phyloP scores from a whole-genome alignment of 2,797 vertebrate genomes.

The Uromys caudimaculatus region DNA sequence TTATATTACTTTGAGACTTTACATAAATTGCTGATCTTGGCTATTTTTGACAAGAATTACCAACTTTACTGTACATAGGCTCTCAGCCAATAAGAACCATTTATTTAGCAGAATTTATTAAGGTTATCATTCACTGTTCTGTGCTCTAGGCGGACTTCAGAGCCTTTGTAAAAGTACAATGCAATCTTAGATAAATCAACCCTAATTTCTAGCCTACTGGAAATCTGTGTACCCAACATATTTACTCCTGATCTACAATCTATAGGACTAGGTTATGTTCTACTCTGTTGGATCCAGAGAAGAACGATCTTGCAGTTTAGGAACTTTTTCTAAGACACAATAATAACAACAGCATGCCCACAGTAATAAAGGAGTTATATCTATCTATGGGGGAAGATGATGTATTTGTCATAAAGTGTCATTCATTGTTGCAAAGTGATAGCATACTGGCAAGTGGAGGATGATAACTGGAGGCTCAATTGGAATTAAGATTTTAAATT shows the following conservation, averaged over 20 bases:
- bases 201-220: not conserved
- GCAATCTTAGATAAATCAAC: not conserved
- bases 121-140: not conserved
- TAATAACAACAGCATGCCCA: not conserved
- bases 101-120: constrained; percentile 1
- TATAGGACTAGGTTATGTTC: not conserved
- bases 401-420: not conserved
- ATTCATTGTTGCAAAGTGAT: not conserved
- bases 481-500: constrained; percentile 30
- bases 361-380: not conserved
- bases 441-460: not conserved
- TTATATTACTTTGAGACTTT: not conserved
- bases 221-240: not conserved
- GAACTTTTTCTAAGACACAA: not conserved
- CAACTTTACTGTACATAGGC: not conserved
- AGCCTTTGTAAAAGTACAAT: not conserved
- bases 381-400: not conserved
- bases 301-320: not conserved
- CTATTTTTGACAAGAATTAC: not conserved
- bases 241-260: not conserved
- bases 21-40: not conserved
- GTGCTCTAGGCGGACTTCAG: not conserved
- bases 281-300: not conserved
- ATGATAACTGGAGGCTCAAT: not conserved
- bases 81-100: not conserved